A percentile compares a stretch with the other conserved stretches of the same genome.
phyloP scores from a whole-genome alignment of 2,113 vertebrate genomes.

The Callorhinus ursinus region DNA sequence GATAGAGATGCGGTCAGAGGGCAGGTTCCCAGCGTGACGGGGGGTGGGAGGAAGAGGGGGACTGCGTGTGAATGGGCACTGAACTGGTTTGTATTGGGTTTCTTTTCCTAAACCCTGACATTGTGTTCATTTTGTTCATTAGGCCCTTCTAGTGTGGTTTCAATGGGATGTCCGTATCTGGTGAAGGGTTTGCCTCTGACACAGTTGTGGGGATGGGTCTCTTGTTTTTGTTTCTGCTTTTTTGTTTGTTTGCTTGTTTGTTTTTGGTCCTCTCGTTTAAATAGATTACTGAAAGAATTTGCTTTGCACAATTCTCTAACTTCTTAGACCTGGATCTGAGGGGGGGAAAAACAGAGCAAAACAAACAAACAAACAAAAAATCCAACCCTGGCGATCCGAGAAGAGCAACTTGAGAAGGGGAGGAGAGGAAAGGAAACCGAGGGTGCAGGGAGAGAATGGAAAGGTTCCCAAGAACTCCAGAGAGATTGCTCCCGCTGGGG shows the following conservation, averaged over 20 bases:
- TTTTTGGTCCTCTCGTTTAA: neutral
- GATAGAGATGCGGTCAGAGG: neutral
- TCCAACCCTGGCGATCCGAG: neutral
- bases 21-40: accelerated
- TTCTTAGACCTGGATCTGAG: neutral
- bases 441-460: neutral
- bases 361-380: neutral
- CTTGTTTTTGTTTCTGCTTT: neutral
- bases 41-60: too few relatives aligned
- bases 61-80: accelerated
- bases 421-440: neutral
- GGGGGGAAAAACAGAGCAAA: accelerated
- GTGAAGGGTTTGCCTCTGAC: neutral
- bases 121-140: neutral
- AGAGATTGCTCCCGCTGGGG: neutral
- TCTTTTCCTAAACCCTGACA: neutral
- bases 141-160: neutral
- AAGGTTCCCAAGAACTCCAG: neutral
- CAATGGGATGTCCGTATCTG: neutral
- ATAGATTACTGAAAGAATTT: neutral
- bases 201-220: neutral
- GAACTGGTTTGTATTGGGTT: neutral
- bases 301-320: neutral
- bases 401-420: neutral
- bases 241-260: neutral